Evolutionary conservation across 92 coral and sea anemone genomes (phyloP).

Genomic region (Phenganax marumi): DNA sequence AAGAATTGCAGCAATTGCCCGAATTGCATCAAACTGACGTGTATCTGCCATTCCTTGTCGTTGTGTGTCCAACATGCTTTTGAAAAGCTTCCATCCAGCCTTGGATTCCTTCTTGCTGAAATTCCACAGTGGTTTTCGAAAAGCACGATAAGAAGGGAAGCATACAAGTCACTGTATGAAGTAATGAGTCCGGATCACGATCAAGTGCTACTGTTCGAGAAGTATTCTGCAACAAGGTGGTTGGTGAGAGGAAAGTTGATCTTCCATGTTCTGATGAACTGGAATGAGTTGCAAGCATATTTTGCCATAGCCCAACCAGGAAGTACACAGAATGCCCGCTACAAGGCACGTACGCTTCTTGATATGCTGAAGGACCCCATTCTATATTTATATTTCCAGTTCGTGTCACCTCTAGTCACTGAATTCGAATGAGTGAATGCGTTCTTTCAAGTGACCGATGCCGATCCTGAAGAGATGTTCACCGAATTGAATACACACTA

Average conservation of each 20-base stretch:
- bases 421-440: constrained; percentile 26
- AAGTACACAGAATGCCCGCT: too few species aligned
- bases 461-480: constrained; percentile 16
- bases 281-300: not conserved
- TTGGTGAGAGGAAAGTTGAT: not conserved
- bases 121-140: constrained; percentile 18
- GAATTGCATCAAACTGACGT: not conserved
- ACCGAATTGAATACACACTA: constrained; percentile 5
- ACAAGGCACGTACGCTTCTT: too few species aligned
- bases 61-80: not conserved
- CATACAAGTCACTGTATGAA: not conserved
- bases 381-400: not conserved
- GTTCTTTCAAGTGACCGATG: constrained; percentile 24
- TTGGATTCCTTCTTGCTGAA: constrained; percentile 9
- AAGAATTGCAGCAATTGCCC: constrained; percentile 18
- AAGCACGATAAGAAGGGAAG: constrained; percentile 1
- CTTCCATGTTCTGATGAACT: not conserved
- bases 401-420: constrained; percentile 11
- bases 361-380: constrained; percentile 4
- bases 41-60: too few species aligned
- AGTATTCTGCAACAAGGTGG: constrained; percentile 3
- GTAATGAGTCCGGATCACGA: not conserved
- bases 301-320: not conserved
- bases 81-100: too few species aligned
- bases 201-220: constrained; percentile 3